Conservation (phyloP, 1,140 invertebrate species). For the Babylonia areolata region DNA sequence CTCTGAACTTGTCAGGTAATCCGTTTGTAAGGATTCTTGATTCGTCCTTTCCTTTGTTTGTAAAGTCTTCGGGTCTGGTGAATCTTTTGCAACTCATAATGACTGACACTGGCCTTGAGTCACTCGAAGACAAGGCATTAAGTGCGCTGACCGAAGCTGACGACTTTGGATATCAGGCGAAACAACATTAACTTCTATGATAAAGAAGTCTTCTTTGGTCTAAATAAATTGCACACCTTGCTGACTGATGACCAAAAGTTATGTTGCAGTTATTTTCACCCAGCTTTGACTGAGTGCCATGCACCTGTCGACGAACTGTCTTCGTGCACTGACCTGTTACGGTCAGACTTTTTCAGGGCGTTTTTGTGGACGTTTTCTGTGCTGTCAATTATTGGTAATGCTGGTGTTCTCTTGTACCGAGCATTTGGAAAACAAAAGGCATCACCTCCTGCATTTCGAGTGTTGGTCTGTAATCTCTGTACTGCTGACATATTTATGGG, state of each 20-base stretch:
- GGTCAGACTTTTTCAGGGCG: slow-evolving; percentile 35
- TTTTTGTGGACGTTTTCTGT: slow-evolving; percentile 50
- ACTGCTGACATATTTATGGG: no score
- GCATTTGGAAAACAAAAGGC: slow-evolving; percentile 27
- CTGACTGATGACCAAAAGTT: slow-evolving; percentile 43
- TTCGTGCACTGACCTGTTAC: slow-evolving; percentile 44
- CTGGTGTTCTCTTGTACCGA: slow-evolving; percentile 47
- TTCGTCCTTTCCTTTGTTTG: slow-evolving; percentile 37
- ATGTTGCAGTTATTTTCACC: slow-evolving; percentile 46
- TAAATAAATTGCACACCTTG: slow-evolving; percentile 40
- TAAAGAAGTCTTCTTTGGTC: slow-evolving; percentile 37
- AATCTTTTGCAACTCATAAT: slow-evolving; percentile 32
- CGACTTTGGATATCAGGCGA: slow-evolving; percentile 33
- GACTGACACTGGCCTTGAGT: not conserved
- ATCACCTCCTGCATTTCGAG: slow-evolving; percentile 37
- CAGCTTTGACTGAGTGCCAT: slow-evolving; percentile 42
- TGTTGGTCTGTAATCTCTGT: no score
- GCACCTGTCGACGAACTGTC: slow-evolving; percentile 50
- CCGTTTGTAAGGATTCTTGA: slow-evolving; percentile 31
- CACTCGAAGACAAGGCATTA: slow-evolving; percentile 30
- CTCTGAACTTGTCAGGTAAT: slow-evolving; percentile 43
- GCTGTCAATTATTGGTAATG: slow-evolving; percentile 53
- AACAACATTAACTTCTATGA: slow-evolving; percentile 36
- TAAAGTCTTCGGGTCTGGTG: slow-evolving; percentile 28
- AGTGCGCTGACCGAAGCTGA: not conserved